phyloP scores from a whole-genome alignment of 2,113 vertebrate genomes.

The Canis aureus region DNA sequence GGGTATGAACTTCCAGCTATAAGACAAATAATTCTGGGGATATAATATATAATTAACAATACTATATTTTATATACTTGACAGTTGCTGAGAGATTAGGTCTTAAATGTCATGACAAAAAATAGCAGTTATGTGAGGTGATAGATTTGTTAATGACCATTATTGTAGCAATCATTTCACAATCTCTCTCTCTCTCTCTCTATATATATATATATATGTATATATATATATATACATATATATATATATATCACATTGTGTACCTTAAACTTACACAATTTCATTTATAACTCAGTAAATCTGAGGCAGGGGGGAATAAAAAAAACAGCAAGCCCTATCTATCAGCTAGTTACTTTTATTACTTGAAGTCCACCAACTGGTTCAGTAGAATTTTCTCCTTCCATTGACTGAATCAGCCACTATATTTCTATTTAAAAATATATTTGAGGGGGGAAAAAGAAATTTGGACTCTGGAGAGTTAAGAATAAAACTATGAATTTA shows the following conservation, averaged over 20 bases:
- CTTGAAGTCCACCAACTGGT: background rate
- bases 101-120: background rate
- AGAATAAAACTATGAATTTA: background rate
- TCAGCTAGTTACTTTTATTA: conserved; percentile 4
- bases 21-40: background rate
- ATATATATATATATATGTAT: background rate
- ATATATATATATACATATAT: background rate
- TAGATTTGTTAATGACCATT: background rate
- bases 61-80: background rate
- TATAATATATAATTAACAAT: background rate
- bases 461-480: background rate
- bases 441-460: background rate
- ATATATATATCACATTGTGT: background rate
- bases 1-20: background rate
- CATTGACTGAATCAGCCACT: background rate
- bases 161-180: background rate
- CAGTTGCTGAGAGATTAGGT: background rate
- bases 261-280: background rate
- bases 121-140: background rate
- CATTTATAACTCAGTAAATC: background rate
- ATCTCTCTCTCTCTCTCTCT: background rate
- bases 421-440: background rate
- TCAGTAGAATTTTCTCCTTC: background rate
- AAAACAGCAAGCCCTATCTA: background rate
- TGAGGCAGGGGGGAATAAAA: background rate